phyloP scores from a whole-genome alignment of 2,113 vertebrate genomes.

The Tauraco erythrolophus region DNA sequence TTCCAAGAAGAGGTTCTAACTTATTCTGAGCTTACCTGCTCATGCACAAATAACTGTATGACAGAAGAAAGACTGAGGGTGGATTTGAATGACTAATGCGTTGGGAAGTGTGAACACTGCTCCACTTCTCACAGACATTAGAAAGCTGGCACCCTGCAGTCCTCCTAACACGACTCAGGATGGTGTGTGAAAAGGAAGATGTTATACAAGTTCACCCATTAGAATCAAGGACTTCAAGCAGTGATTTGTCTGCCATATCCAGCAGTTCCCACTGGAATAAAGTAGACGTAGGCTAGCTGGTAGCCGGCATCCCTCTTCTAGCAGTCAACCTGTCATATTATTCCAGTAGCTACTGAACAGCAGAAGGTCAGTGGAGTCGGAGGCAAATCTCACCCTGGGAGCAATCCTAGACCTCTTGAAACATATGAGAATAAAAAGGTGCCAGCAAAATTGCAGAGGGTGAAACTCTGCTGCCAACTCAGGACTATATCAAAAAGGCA shows the following conservation, averaged over 20 bases:
- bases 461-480: background rate
- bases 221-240: background rate
- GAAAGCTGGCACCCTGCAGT: background rate
- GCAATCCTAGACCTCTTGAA: background rate
- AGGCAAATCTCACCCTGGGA: background rate
- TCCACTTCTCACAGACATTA: background rate
- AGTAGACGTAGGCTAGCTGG: background rate
- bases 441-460: background rate
- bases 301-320: background rate
- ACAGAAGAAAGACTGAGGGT: conserved; percentile 10
- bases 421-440: background rate
- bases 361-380: background rate
- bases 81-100: conserved; percentile 18
- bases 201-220: background rate
- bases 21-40: conserved; percentile 28
- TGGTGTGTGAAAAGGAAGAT: background rate
- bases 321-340: fast-evolving
- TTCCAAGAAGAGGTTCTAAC: background rate
- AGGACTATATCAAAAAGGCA: background rate
- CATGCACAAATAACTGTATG: background rate
- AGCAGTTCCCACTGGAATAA: background rate
- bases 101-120: background rate
- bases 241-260: background rate
- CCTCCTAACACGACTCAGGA: background rate
- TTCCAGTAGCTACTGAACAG: background rate